Evolutionary conservation across 2,888 invertebrate genomes (phyloP).

Genomic region (Cotesia congregata): DNA sequence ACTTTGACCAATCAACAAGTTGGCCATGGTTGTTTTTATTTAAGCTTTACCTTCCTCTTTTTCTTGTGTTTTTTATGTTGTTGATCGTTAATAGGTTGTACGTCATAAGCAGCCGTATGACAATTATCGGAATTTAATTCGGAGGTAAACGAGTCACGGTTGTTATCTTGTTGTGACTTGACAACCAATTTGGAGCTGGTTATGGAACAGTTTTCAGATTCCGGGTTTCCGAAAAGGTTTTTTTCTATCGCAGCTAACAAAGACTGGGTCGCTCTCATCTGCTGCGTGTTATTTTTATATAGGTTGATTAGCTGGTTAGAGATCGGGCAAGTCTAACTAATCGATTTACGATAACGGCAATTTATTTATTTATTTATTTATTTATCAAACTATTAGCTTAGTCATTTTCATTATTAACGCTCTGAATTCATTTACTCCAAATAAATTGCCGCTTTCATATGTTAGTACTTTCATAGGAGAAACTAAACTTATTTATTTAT

Average conservation of each 20-base stretch:
- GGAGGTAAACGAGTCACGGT: conserved; percentile 61
- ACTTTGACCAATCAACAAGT: conserved; percentile 21
- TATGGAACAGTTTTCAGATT: conserved; percentile 62
- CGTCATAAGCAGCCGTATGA: conserved; percentile 60
- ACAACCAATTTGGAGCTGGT: conserved; percentile 57
- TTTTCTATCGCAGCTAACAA: conserved; percentile 65
- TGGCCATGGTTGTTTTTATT: conserved; percentile 28
- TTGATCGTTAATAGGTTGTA: conserved; percentile 62
- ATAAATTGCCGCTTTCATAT: conserved; percentile 44
- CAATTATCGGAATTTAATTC: conserved; percentile 64
- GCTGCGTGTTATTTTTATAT: conserved; percentile 56
- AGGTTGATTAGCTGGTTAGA: conserved; percentile 48
- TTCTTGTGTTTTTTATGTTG: conserved; percentile 68
- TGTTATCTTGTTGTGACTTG: conserved; percentile 61
- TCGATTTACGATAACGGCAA: conserved; percentile 43
- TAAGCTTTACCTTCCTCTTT: conserved; percentile 65
- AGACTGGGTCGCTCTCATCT: conserved; percentile 59
- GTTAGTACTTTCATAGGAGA: conserved; percentile 10
- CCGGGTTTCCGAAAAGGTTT: conserved; percentile 61
- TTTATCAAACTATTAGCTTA: not conserved
- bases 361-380: conserved; percentile 42
- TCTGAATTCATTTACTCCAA: conserved; percentile 17
- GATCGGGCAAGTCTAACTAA: conserved; percentile 23
- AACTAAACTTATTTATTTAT: conserved; percentile 29
- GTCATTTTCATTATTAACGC: not conserved